Evolutionary conservation across 2,888 invertebrate species (phyloP).

Genomic region (Eupsilia transversa): DNA sequence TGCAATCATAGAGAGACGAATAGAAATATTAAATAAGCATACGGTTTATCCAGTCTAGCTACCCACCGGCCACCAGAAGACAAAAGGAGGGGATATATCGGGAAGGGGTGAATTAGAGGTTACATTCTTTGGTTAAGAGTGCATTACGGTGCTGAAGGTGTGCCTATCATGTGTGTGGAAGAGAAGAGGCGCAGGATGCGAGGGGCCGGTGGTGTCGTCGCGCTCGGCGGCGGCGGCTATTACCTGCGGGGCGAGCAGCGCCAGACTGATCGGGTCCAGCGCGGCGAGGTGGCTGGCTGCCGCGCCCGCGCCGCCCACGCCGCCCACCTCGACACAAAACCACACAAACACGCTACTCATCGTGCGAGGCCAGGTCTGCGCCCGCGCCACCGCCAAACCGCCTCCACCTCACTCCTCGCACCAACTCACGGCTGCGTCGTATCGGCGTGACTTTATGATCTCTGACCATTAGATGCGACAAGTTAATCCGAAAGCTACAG

Average conservation of each 20-base stretch:
- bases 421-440: constrained; percentile 54
- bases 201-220: constrained; percentile 77
- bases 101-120: constrained; percentile 62
- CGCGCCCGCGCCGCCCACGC: constrained; percentile 90
- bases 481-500: constrained; percentile 65
- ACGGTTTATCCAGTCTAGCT: constrained; percentile 82
- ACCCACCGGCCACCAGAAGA: constrained; percentile 85
- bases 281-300: constrained; percentile 90
- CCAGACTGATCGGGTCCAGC: constrained; percentile 90
- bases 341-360: constrained; percentile 90
- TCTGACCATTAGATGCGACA: constrained; percentile 19
- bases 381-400: constrained; percentile 72
- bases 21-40: constrained; percentile 84
- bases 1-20: constrained; percentile 78
- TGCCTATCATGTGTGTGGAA: constrained; percentile 44
- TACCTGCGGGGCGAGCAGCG: constrained; percentile 90
- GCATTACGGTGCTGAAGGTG: constrained; percentile 63
- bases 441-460: constrained; percentile 34
- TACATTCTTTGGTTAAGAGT: constrained; percentile 42
- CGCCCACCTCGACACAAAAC: constrained; percentile 91
- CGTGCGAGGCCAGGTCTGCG: constrained; percentile 81
- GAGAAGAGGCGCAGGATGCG: constrained; percentile 53
- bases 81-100: constrained; percentile 70
- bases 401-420: constrained; percentile 81
- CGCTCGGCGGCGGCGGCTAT: constrained; percentile 73